These are phyloP conservation scores for Salvator merianae DNA, from an alignment of 2,113 vertebrate genomes.

Conservation along the genomic window DNA sequence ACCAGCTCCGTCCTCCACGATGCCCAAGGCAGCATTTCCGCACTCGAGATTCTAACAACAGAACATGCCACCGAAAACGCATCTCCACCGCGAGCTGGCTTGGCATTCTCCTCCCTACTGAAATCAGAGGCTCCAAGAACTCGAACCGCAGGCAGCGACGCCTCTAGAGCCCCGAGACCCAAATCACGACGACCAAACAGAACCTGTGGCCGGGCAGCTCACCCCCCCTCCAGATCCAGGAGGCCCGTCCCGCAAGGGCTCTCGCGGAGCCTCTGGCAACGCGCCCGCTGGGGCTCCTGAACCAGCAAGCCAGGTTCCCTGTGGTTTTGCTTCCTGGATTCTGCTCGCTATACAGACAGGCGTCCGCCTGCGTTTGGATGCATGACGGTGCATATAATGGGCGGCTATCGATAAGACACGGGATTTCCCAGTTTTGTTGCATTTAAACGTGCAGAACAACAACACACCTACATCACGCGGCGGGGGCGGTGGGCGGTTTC, in stretches of 20 bases:
- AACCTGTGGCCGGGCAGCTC: not conserved
- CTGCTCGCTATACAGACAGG: conserved; percentile 8
- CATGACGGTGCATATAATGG: conserved; percentile 29
- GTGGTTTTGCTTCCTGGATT: not conserved
- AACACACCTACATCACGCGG: not conserved
- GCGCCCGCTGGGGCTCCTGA: fast-evolving
- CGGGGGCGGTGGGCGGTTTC: not conserved
- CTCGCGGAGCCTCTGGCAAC: not conserved
- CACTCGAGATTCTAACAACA: not conserved
- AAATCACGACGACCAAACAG: not conserved
- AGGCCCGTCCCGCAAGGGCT: no score
- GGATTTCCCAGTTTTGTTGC: fast-evolving
- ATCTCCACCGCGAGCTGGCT: not conserved
- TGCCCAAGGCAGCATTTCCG: not conserved
- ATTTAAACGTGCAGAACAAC: not conserved
- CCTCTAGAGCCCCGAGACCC: conserved; percentile 3
- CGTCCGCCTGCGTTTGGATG: not conserved
- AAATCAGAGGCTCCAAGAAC: not conserved
- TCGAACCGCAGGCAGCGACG: fast-evolving
- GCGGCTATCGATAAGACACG: not conserved
- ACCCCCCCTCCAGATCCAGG: not conserved
- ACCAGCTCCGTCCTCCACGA: not conserved
- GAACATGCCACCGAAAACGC: not conserved
- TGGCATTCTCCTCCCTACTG: no score
- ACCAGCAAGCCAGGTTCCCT: not conserved